Evolutionary conservation across 2,113 vertebrate genomes (phyloP), one percentile per base, ranked within the genome.

Genomic region (Amblyopsis rosae): DNA sequence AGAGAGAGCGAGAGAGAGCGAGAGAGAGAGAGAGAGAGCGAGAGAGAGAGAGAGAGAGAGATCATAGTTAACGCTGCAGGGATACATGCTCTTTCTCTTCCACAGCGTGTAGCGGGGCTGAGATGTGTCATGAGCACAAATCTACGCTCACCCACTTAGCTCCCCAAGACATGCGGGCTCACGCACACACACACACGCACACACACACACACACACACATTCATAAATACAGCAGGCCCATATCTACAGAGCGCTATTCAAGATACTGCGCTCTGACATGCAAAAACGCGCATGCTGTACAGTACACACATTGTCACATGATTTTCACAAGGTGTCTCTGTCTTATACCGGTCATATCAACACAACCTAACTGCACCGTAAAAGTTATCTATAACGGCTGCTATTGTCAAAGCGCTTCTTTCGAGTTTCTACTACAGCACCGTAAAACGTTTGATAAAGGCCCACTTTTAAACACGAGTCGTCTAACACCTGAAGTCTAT

Each of bases 1-100:
- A 61, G 76, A 80, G 79, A 33, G 70, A 73, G 19, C 1, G 19
- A 19, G 19, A 19, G 19, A 19, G 19, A 19, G 19, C 1, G 19
- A 19, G 19, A 26, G 19, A 26, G 19, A 26, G 19, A 56, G 47
- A 66, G 45, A 66, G 58, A 67, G 56, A 61, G 69, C 60, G 65
- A 67, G 59, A 59, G 46, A 75, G 73, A 63, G 67, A 75, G 76
- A 74, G 77, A 76, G 75, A 76, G 81, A 82, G 82, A 83, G 86
- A 90, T 89, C 89, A 87, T 82, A 89, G 86, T 87, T 83, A 80
- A 74, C 82, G 88, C 90, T 92, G 83, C 86, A 90, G 90, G 90
- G 88, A 77, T 82, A 89, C 87, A 92, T 76, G 90, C 79, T 87
- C 83, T 72, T 81, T 68, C 85, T 73, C 85, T 82, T 79, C 73